These are phyloP conservation scores for Anthonomus grandis DNA, from an alignment of 1,140 invertebrate species.

Conservation along the genomic window DNA sequence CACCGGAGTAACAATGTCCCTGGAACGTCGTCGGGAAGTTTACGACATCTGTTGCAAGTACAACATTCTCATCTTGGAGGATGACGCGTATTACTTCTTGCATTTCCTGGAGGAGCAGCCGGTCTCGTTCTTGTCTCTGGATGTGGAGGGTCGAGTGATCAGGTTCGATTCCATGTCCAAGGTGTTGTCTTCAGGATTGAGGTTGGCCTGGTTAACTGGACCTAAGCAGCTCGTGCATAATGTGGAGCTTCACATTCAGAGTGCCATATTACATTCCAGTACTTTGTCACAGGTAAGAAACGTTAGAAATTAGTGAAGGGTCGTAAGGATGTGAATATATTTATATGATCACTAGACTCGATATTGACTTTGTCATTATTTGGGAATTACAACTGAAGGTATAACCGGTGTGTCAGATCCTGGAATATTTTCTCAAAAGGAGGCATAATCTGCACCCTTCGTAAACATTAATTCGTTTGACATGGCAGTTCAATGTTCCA, in stretches of 20 bases:
- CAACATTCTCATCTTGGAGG: conserved; percentile 75
- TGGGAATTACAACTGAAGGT: too few relatives aligned
- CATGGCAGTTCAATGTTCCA: too few relatives aligned
- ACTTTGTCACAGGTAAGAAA: conserved; percentile 62
- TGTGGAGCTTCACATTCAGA: conserved; percentile 69
- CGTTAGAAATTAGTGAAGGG: too few relatives aligned
- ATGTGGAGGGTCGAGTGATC: conserved; percentile 72
- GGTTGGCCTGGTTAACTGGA: conserved; percentile 70
- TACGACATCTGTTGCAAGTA: conserved; percentile 73
- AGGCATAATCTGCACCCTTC: too few relatives aligned
- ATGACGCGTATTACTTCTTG: conserved; percentile 78
- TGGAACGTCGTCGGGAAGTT: conserved; percentile 65
- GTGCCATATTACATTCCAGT: conserved; percentile 68
- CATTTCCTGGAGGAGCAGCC: conserved; percentile 62
- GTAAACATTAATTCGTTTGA: too few relatives aligned
- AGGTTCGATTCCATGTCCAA: conserved; percentile 80
- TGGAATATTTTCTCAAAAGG: too few relatives aligned
- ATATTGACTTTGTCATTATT: too few relatives aligned
- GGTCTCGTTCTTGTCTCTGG: conserved; percentile 70
- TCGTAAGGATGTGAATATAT: too few relatives aligned
- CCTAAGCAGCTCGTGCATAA: conserved; percentile 58
- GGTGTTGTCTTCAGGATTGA: conserved; percentile 68
- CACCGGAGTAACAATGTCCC: conserved; percentile 62
- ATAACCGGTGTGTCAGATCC: too few relatives aligned
- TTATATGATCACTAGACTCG: too few relatives aligned